Evolutionary conservation across 2,113 vertebrate species (phyloP).

Genomic region (Periophthalmus modestus): DNA sequence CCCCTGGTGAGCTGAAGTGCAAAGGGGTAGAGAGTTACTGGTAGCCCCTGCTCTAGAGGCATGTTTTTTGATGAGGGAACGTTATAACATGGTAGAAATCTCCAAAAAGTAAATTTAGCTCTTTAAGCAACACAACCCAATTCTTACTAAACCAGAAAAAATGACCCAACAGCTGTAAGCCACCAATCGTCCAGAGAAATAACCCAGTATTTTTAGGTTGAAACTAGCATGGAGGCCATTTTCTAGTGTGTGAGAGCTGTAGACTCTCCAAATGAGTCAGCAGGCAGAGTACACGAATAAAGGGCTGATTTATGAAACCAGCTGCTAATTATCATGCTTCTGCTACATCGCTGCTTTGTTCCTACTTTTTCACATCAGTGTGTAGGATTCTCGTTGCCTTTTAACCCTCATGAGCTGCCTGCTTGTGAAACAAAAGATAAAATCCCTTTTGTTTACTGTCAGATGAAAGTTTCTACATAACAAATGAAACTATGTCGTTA

Average conservation of each 20-base stretch:
- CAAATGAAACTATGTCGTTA: neutral
- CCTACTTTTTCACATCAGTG: slow-evolving; percentile 28
- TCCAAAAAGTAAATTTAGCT: too few relatives aligned
- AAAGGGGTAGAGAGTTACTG: too few relatives aligned
- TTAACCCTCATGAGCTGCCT: slow-evolving; percentile 11
- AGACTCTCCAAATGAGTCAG: slow-evolving; percentile 23
- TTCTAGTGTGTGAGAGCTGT: neutral
- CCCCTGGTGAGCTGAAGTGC: too few relatives aligned
- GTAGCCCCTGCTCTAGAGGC: too few relatives aligned
- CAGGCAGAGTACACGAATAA: slow-evolving; percentile 31
- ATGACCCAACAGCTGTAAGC: too few relatives aligned
- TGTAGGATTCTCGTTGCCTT: slow-evolving; percentile 24
- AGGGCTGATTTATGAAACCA: slow-evolving; percentile 26
- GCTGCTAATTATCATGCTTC: slow-evolving; percentile 36
- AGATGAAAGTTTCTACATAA: neutral
- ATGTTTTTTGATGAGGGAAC: too few relatives aligned
- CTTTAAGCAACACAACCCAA: too few relatives aligned
- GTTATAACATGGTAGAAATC: too few relatives aligned
- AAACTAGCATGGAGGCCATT: too few relatives aligned
- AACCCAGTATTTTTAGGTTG: too few relatives aligned
- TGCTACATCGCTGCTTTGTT: slow-evolving; percentile 6
- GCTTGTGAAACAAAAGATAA: slow-evolving; percentile 29
- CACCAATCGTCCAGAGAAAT: too few relatives aligned
- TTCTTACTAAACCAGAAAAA: too few relatives aligned
- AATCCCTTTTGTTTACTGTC: neutral